Evolutionary conservation across 1,140 invertebrate species (phyloP).

Genomic region (Vanessa tameamea): DNA sequence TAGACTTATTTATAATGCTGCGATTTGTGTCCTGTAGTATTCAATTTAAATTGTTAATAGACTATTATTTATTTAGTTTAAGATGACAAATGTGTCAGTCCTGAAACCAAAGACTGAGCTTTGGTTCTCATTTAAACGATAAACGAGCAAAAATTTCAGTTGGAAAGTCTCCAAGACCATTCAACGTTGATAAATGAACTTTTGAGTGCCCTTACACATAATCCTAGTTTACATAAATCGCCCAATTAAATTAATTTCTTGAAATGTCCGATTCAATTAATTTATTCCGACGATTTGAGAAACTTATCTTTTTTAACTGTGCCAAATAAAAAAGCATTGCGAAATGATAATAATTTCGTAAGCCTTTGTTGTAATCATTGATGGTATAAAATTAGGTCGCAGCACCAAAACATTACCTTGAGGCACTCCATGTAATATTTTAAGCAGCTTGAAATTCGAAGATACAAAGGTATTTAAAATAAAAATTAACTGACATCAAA

Average conservation of each 20-base stretch:
- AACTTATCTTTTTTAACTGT: neutral
- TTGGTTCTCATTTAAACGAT: constrained; percentile 39
- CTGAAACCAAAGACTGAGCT: constrained; percentile 34
- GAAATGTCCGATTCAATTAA: constrained; percentile 20
- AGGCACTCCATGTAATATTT: neutral
- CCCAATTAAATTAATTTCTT: constrained; percentile 36
- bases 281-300: constrained; percentile 23
- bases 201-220: constrained; percentile 42
- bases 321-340: neutral
- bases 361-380: neutral
- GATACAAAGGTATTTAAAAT: neutral
- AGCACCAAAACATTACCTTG: neutral
- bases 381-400: neutral
- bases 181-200: constrained; percentile 49
- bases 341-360: neutral
- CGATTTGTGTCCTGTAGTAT: neutral
- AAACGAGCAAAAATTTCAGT: constrained; percentile 48
- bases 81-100: constrained; percentile 37
- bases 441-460: too few relatives aligned
- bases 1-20: too few relatives aligned
- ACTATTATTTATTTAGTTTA: constrained; percentile 26
- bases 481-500: neutral
- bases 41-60: constrained; percentile 1
- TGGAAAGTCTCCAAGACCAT: constrained; percentile 54
- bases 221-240: constrained; percentile 40